These are phyloP conservation scores for Conopomorpha cramerella DNA, from an alignment of 1,140 invertebrate genomes.

Conservation along the genomic window DNA sequence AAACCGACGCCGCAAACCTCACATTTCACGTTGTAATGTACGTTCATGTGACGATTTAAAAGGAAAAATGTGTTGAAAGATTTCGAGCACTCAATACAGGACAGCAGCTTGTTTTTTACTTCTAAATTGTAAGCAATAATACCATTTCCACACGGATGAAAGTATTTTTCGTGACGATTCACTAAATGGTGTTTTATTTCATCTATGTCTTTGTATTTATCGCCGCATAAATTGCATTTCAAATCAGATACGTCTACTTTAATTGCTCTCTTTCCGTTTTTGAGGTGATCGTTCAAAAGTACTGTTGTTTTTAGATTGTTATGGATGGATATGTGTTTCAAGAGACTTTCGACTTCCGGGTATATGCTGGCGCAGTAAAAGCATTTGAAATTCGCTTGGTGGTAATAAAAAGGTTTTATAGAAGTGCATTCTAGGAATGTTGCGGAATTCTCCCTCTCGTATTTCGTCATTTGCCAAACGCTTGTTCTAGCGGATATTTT, in stretches of 20 bases:
- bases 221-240: conserved; percentile 36
- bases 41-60: conserved; percentile 47
- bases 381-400: conserved; percentile 49
- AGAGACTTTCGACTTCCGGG: conserved; percentile 31
- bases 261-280: conserved; percentile 44
- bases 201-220: conserved; percentile 32
- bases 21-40: conserved; percentile 42
- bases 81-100: conserved; percentile 37
- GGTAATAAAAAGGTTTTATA: conserved; percentile 43
- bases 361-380: conserved; percentile 47
- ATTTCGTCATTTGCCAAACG: conserved; percentile 52
- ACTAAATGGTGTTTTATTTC: conserved; percentile 34
- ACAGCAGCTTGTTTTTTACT: conserved; percentile 23
- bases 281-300: conserved; percentile 32
- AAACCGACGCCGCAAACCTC: conserved; percentile 52
- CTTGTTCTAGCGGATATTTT: too few relatives aligned
- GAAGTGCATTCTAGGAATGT: conserved; percentile 37
- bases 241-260: conserved; percentile 45
- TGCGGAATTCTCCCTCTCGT: conserved; percentile 42
- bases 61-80: conserved; percentile 44
- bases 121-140: conserved; percentile 44
- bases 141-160: conserved; percentile 39
- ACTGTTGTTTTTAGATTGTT: conserved; percentile 21
- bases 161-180: conserved; percentile 29
- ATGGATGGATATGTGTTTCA: conserved; percentile 30